A percentile compares a stretch with the other conserved stretches of the same genome.
These are phyloP conservation scores for Thryonomys swinderianus DNA, from an alignment of 2,113 vertebrate genomes.

Conservation along the genomic window DNA sequence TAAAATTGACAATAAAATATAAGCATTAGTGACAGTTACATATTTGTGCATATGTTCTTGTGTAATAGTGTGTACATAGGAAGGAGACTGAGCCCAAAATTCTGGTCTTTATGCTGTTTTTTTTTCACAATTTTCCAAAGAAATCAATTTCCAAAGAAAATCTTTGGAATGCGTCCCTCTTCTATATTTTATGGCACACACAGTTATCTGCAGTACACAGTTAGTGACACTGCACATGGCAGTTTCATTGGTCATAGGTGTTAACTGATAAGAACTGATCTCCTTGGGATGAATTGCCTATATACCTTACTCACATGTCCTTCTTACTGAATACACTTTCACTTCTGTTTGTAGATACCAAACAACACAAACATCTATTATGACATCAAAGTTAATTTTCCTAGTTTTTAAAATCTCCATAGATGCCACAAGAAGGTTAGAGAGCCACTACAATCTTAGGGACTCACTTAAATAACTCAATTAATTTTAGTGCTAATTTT, in stretches of 20 bases:
- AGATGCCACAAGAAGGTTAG: not conserved
- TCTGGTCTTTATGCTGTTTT: not conserved
- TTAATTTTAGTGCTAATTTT: conserved; percentile 15
- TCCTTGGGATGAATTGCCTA: not conserved
- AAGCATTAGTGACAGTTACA: not conserved
- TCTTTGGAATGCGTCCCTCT: not conserved
- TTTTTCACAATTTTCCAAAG: not conserved
- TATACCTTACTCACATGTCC: not conserved
- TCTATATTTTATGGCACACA: conserved; percentile 1
- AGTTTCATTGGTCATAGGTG: not conserved
- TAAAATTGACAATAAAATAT: not conserved
- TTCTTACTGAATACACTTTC: not conserved
- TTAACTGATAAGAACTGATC: not conserved
- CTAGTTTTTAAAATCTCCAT: not conserved
- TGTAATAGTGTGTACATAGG: not conserved
- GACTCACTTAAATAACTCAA: not conserved
- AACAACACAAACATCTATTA: conserved; percentile 9
- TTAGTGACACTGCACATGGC: not conserved
- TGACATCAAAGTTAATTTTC: not conserved
- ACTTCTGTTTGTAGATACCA: not conserved
- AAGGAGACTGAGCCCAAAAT: not conserved
- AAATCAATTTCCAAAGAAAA: not conserved
- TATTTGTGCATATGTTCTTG: not conserved
- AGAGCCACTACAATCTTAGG: not conserved
- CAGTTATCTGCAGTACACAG: not conserved